Percentiles rank a stretch among this genome's conserved stretches.
Conservation (phyloP, 2,797 vertebrate genomes). For the Trichosurus vulpecula region DNA sequence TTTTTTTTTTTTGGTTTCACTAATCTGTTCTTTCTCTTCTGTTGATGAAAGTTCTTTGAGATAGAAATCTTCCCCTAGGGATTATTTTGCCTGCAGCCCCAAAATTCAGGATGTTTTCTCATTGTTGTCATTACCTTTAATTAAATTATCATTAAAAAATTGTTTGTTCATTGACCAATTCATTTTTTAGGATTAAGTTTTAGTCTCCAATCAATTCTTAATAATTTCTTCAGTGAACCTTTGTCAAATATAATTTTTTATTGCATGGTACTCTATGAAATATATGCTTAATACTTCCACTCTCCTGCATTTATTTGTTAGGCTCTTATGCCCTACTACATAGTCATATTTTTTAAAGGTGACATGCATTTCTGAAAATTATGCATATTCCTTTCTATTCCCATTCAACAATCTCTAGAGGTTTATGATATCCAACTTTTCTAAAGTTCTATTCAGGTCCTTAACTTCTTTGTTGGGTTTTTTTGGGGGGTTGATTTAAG, state of each 20-base stretch:
- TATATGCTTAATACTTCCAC: neutral
- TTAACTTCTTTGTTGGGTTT: neutral
- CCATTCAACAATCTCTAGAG: neutral
- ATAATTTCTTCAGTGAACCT: neutral
- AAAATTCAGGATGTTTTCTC: too few species aligned
- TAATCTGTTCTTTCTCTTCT: too few species aligned
- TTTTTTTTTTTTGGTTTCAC: too few species aligned
- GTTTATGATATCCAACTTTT: neutral
- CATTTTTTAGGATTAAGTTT: neutral
- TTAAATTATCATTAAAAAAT: too few species aligned
- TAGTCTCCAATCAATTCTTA: neutral
- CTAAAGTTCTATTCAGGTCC: neutral
- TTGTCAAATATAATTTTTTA: neutral
- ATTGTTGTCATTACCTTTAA: too few species aligned
- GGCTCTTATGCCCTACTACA: neutral
- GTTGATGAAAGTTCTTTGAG: too few species aligned
- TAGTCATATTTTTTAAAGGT: neutral
- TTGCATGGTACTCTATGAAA: neutral
- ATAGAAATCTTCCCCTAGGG: too few species aligned
- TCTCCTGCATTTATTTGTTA: neutral
- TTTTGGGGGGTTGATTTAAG: neutral
- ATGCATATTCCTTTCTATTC: neutral
- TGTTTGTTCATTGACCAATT: neutral
- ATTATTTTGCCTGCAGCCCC: too few species aligned
- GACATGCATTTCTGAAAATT: neutral